phyloP scores from a whole-genome alignment of 30 jellyfish, hydroid and myxozoan genomes.

The Catostylus mosaicus region DNA sequence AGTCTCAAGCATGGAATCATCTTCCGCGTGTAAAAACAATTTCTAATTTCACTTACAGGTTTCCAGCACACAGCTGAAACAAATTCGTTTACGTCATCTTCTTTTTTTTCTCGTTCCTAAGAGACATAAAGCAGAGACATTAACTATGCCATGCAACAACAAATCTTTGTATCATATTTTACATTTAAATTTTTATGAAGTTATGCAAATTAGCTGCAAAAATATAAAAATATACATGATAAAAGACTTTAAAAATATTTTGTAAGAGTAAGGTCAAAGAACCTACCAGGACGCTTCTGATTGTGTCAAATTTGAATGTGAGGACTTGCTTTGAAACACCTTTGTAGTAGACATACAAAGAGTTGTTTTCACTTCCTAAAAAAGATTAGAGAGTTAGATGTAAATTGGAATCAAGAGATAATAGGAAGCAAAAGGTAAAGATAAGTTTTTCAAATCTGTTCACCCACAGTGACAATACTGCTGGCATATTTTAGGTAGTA shows the following conservation, averaged over 20 bases:
- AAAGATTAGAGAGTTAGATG: neutral
- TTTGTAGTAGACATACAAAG: conserved; percentile 87
- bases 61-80: conserved; percentile 99
- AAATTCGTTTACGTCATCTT: conserved; percentile 92
- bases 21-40: too few relatives aligned
- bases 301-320: conserved; percentile 89
- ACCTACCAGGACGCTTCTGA: conserved; percentile 88
- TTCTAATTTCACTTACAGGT: conserved; percentile 95
- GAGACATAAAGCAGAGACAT: neutral
- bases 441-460: too few relatives aligned
- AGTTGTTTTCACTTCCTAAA: conserved; percentile 96
- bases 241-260: neutral
- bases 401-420: neutral
- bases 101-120: conserved; percentile 92
- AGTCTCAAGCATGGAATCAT: too few relatives aligned
- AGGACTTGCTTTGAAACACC: conserved; percentile 95
- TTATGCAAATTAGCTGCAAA: too few relatives aligned
- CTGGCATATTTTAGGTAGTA: too few relatives aligned
- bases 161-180: too few relatives aligned
- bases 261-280: neutral
- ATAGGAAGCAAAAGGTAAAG: neutral
- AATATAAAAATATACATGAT: too few relatives aligned
- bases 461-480: too few relatives aligned
- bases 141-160: too few relatives aligned
- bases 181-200: too few relatives aligned